Percentiles rank a stretch among this genome's conserved stretches.
Conservation (phyloP, 1,140 invertebrate genomes). For the Cydia strobilella region DNA sequence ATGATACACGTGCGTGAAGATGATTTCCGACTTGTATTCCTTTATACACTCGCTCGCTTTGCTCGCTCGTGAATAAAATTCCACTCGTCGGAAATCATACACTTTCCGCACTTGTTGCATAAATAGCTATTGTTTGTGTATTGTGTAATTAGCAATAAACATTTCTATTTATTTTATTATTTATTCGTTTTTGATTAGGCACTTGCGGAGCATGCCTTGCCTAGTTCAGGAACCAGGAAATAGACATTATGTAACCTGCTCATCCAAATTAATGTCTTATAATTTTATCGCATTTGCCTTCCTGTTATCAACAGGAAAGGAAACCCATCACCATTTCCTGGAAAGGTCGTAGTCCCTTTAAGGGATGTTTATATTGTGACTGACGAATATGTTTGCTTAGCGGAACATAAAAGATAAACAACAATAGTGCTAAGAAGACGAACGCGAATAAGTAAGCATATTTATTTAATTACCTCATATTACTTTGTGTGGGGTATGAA, state of each 20-base stretch:
- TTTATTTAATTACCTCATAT: no score
- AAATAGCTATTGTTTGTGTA: no score
- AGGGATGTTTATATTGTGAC: conserved; percentile 1
- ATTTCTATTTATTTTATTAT: no score
- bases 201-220: background rate
- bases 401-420: background rate
- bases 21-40: no score
- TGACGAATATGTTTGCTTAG: background rate
- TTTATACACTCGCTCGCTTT: no score
- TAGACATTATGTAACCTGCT: background rate
- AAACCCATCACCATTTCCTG: conserved; percentile 13
- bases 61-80: no score
- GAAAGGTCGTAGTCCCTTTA: background rate
- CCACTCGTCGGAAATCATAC: no score
- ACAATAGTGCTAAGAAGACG: background rate
- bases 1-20: no score
- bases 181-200: no score
- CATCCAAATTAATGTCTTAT: background rate
- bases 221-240: background rate
- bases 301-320: background rate
- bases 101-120: no score
- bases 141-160: no score
- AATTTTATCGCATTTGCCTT: background rate
- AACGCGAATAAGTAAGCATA: background rate
- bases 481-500: no score